Evolutionary conservation across 2,113 vertebrate species (phyloP).

Genomic region (Fulica atra): DNA sequence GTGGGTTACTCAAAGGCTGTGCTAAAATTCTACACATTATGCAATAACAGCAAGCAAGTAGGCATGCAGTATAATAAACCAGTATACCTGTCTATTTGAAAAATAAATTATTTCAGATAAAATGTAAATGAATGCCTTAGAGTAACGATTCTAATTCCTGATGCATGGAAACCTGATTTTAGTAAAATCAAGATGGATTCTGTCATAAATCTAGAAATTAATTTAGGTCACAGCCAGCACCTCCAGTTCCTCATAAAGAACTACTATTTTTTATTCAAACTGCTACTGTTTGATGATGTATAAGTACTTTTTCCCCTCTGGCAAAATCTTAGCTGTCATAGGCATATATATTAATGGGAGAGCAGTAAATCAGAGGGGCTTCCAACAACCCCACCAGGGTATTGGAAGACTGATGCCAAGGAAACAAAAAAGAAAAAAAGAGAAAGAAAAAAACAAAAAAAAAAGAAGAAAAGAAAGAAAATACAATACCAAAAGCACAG

Average conservation of each 20-base stretch:
- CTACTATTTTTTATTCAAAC: slow-evolving; percentile 18
- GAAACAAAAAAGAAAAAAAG: not conserved
- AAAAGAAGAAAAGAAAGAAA: not conserved
- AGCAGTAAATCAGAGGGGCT: not conserved
- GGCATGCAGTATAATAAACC: not conserved
- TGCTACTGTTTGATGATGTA: not conserved
- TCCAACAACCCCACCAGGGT: not conserved
- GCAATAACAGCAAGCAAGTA: not conserved
- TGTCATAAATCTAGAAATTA: not conserved
- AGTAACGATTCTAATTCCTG: not conserved
- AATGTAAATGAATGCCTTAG: not conserved
- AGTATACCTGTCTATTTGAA: not conserved
- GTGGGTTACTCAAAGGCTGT: not conserved
- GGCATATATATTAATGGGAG: not conserved
- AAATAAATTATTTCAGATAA: not conserved
- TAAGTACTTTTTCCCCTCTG: not conserved
- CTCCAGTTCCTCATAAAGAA: not conserved
- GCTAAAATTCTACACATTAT: not conserved
- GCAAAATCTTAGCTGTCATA: slow-evolving; percentile 27
- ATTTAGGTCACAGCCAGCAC: not conserved
- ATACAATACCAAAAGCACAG: not conserved
- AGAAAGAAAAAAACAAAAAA: not conserved
- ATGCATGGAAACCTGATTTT: not conserved
- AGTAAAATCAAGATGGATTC: not conserved
- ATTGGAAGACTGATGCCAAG: not conserved